Evolutionary conservation across 2,797 vertebrate genomes (phyloP).

Genomic region (Columba guinea): DNA sequence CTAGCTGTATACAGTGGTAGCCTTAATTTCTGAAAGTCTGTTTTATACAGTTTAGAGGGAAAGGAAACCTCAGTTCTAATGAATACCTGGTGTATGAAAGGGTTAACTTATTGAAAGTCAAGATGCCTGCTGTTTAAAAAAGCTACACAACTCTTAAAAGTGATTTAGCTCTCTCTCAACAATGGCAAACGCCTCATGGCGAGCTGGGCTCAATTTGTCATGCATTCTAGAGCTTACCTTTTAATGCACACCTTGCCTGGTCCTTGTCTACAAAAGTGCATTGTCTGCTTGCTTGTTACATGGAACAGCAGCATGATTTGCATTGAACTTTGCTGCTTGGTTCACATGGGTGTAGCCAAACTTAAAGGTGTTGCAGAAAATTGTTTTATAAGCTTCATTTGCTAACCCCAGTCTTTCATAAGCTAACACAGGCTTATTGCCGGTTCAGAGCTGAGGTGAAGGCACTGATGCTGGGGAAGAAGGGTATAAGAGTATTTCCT

Average conservation of each 20-base stretch:
- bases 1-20: neutral
- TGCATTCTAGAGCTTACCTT: neutral
- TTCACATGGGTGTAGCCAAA: neutral
- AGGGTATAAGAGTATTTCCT: neutral
- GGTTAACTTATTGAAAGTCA: constrained; percentile 2
- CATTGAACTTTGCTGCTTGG: neutral
- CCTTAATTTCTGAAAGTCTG: neutral
- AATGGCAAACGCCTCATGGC: neutral
- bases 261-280: neutral
- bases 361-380: neutral
- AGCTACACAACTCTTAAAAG: neutral
- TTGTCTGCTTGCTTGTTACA: neutral
- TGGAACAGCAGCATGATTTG: neutral
- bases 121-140: neutral
- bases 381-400: neutral
- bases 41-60: neutral
- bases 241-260: neutral
- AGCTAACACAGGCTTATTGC: neutral
- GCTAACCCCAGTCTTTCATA: neutral
- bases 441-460: neutral
- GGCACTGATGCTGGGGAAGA: neutral
- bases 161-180: constrained; percentile 1
- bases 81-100: neutral
- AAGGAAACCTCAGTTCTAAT: neutral
- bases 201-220: constrained; percentile 28